These are phyloP conservation scores for Athalia cordata DNA, from an alignment of 2,888 invertebrate species.

Conservation along the genomic window DNA sequence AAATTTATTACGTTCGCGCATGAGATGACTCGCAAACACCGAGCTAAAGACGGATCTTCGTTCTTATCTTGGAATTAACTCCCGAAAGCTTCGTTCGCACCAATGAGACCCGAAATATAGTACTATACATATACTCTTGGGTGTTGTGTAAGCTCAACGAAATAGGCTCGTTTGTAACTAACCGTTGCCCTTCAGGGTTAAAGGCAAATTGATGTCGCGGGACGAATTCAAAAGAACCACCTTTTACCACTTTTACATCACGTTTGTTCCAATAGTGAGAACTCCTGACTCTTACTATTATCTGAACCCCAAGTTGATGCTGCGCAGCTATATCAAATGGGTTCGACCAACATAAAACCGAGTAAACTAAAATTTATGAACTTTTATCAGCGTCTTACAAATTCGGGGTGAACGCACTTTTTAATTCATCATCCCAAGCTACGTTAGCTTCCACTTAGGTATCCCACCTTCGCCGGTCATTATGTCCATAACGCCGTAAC, in stretches of 20 bases:
- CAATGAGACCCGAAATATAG: not conserved
- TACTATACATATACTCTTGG: not conserved
- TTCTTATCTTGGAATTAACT: slow-evolving; percentile 45
- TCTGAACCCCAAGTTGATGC: not conserved
- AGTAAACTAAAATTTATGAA: no score
- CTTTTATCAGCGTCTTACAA: not conserved
- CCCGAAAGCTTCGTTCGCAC: slow-evolving; percentile 42
- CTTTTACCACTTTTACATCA: slow-evolving; percentile 21
- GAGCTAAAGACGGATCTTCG: slow-evolving; percentile 55
- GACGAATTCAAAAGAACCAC: slow-evolving; percentile 41
- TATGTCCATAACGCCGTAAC: slow-evolving; percentile 16
- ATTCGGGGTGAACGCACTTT: slow-evolving; percentile 28
- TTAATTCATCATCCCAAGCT: not conserved
- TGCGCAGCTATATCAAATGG: no score
- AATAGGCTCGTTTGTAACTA: slow-evolving; percentile 38
- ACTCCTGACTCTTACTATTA: slow-evolving; percentile 7
- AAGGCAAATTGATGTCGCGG: slow-evolving; percentile 47
- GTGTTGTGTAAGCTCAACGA: not conserved
- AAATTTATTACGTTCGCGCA: slow-evolving; percentile 63
- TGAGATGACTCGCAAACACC: slow-evolving; percentile 58
- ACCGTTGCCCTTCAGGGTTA: slow-evolving; percentile 31
- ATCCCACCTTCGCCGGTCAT: slow-evolving; percentile 1
- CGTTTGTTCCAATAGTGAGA: slow-evolving; percentile 13
- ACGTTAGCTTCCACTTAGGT: not conserved
- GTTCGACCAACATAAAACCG: no score